phyloP scores from a whole-genome alignment of 2,797 vertebrate species.

The Galagoides demidoff region DNA sequence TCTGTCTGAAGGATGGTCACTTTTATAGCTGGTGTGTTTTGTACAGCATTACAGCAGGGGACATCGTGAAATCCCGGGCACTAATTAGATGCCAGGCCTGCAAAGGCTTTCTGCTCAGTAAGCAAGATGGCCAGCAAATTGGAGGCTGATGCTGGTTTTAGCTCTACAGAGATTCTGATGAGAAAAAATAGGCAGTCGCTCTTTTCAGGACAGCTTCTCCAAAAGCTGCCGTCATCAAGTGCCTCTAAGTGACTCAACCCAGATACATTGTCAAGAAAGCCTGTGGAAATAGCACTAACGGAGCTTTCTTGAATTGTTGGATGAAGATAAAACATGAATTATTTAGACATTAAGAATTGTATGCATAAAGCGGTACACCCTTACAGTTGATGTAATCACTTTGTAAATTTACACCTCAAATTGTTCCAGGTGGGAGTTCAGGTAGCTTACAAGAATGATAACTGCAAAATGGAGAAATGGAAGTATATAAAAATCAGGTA shows the following conservation, averaged over 20 bases:
- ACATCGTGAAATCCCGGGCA: not conserved
- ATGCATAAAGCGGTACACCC: not conserved
- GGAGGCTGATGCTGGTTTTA: not conserved
- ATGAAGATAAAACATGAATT: conserved; percentile 4
- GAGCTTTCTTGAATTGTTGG: not conserved
- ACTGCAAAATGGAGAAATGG: not conserved
- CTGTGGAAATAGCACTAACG: not conserved
- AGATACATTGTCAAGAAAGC: not conserved
- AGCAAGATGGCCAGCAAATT: not conserved
- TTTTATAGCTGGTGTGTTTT: not conserved
- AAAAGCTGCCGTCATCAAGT: not conserved
- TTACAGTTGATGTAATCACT: not conserved
- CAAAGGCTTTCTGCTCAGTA: not conserved
- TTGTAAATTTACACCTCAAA: not conserved
- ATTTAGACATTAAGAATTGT: not conserved
- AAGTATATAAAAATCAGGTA: not conserved
- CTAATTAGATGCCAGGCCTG: not conserved
- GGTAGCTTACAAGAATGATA: not conserved
- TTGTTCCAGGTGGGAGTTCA: not conserved
- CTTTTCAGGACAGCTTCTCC: not conserved
- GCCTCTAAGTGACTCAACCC: not conserved
- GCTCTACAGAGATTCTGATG: not conserved
- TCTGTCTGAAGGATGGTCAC: not conserved
- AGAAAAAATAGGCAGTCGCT: not conserved
- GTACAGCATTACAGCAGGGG: not conserved